phyloP scores from a whole-genome alignment of 2,888 invertebrate species.

The Leptopilina drosophilae region DNA sequence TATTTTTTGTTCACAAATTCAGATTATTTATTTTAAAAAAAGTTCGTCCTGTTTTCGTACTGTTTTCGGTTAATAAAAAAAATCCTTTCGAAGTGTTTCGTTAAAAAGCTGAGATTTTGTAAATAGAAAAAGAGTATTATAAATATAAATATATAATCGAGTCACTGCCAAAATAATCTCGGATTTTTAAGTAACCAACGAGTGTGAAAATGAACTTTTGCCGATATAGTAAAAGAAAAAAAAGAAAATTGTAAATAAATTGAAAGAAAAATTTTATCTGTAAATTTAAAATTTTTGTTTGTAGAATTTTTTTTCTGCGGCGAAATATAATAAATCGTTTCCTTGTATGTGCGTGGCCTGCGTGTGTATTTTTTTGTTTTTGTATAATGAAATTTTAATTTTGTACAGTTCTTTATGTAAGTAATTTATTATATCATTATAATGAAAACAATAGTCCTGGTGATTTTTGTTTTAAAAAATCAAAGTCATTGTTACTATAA shows the following conservation, averaged over 20 bases:
- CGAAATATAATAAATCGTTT: not conserved
- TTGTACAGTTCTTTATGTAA: not conserved
- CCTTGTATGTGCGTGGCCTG: not conserved
- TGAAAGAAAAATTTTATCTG: not conserved
- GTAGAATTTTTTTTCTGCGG: not conserved
- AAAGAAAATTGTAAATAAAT: not conserved
- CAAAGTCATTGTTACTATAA: constrained; percentile 42
- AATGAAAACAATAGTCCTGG: constrained; percentile 7
- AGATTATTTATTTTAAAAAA: no score
- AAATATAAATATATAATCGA: not conserved
- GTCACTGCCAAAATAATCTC: constrained; percentile 19
- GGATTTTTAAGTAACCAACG: constrained; percentile 4
- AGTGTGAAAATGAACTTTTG: not conserved
- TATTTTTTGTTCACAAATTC: no score
- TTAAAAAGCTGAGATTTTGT: not conserved
- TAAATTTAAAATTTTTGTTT: not conserved
- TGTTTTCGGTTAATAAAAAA: no score
- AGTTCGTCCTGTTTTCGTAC: no score
- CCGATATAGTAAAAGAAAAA: not conserved
- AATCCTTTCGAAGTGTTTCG: not conserved
- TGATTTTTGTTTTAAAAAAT: constrained; percentile 11
- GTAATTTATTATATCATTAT: constrained; percentile 16
- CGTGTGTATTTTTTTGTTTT: not conserved
- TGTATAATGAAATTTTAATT: constrained; percentile 1
- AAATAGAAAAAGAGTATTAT: not conserved